These are phyloP conservation scores for Piscicola geometra DNA, from an alignment of 2,888 invertebrate genomes.

Conservation along the genomic window DNA sequence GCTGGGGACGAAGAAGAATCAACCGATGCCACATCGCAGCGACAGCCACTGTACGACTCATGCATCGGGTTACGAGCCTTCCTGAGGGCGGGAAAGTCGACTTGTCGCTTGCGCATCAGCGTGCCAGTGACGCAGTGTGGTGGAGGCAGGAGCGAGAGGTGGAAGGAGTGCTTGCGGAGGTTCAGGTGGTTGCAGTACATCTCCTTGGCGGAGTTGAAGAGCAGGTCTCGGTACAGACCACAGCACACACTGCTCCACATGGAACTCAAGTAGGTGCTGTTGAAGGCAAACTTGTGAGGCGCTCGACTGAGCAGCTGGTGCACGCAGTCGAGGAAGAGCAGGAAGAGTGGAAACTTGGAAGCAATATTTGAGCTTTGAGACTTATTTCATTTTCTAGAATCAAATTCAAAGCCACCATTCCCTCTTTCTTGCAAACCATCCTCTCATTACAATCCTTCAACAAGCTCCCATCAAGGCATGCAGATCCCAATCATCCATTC, in stretches of 20 bases:
- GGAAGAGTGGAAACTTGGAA: constrained; percentile 78
- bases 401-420: too few relatives aligned
- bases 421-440: too few relatives aligned
- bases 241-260: constrained; percentile 84
- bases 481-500: too few relatives aligned
- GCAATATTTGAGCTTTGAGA: too few relatives aligned
- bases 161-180: constrained; percentile 3
- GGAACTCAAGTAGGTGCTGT: constrained; percentile 83
- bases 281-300: constrained; percentile 82
- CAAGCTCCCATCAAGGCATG: too few relatives aligned
- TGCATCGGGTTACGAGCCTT: constrained; percentile 2
- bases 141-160: background rate
- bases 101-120: constrained; percentile 13
- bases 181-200: constrained; percentile 14
- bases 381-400: too few relatives aligned
- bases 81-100: constrained; percentile 23
- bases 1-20: background rate
- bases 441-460: too few relatives aligned
- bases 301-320: constrained; percentile 86
- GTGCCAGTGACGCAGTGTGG: constrained; percentile 18
- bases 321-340: constrained; percentile 85
- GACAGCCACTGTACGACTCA: background rate
- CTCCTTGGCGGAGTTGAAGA: constrained; percentile 65
- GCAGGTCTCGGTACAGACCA: constrained; percentile 84
- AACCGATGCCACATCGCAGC: background rate